Conservation (phyloP, 2,888 invertebrate genomes). For the Lasius fuliginosus region DNA sequence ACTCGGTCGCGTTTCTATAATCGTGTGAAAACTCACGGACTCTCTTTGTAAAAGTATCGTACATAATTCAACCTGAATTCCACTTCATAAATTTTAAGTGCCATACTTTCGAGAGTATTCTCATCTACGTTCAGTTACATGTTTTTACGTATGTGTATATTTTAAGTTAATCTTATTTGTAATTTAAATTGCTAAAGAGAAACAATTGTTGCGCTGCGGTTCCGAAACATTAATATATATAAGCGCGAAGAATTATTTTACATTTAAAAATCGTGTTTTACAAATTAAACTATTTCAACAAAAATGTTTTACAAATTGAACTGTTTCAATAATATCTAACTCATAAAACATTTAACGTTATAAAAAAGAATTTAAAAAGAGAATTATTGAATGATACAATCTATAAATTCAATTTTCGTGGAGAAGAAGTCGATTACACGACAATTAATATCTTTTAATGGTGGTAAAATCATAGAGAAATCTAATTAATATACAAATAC, state of each 20-base stretch:
- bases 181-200: not conserved
- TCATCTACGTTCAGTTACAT: not conserved
- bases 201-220: not conserved
- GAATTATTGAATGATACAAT: not conserved
- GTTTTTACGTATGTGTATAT: not conserved
- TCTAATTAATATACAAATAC: not conserved
- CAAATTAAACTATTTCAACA: not conserved
- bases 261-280: not conserved
- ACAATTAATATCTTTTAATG: not conserved
- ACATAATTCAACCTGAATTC: constrained; percentile 27
- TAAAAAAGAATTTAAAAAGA: not conserved
- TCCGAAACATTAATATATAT: not conserved
- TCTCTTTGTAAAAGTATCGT: constrained; percentile 19
- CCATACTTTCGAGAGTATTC: not conserved
- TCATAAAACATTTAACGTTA: not conserved
- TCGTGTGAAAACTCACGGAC: not conserved
- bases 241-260: not conserved
- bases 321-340: not conserved
- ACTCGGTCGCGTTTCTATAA: not conserved
- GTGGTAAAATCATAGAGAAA: not conserved
- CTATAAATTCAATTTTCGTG: not conserved
- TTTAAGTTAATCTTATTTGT: not conserved
- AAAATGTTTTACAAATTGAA: no score
- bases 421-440: not conserved
- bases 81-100: constrained; percentile 21